Evolutionary conservation across 2,113 vertebrate genomes (phyloP).

Genomic region (Motacilla tschutschensis): DNA sequence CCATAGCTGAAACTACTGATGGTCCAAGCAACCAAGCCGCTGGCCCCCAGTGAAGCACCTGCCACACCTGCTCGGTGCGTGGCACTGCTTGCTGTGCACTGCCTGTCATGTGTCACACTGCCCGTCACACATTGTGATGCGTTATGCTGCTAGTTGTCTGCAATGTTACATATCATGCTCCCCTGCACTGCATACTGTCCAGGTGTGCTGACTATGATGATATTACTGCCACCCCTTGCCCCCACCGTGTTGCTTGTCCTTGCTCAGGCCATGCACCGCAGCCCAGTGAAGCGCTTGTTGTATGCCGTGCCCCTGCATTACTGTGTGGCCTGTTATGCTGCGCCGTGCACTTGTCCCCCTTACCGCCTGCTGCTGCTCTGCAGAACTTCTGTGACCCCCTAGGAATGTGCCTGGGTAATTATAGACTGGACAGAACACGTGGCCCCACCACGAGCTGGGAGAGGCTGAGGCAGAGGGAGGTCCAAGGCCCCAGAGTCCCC

Average conservation of each 20-base stretch:
- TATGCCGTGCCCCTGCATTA: neutral
- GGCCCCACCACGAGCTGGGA: neutral
- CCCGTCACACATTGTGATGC: neutral
- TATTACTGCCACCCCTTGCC: neutral
- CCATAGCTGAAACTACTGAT: neutral
- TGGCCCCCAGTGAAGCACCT: fast-evolving
- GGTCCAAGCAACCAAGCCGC: fast-evolving
- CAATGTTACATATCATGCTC: neutral
- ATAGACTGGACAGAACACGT: constrained; percentile 14
- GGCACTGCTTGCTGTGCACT: neutral
- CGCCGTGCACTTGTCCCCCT: neutral
- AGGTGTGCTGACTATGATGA: neutral
- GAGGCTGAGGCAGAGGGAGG: constrained; percentile 3
- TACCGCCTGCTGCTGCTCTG: neutral
- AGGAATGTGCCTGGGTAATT: constrained; percentile 31
- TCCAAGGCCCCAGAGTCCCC: neutral
- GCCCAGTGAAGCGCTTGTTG: neutral
- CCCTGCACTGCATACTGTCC: fast-evolving
- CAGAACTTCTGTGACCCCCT: constrained; percentile 21
- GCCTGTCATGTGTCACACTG: fast-evolving
- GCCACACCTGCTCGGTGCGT: fast-evolving
- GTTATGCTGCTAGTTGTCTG: neutral
- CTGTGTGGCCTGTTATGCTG: neutral
- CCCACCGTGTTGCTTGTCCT: fast-evolving
- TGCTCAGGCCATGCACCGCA: fast-evolving